Evolutionary conservation across 2,888 invertebrate species (phyloP).

Genomic region (Toxonevra muliebris): DNA sequence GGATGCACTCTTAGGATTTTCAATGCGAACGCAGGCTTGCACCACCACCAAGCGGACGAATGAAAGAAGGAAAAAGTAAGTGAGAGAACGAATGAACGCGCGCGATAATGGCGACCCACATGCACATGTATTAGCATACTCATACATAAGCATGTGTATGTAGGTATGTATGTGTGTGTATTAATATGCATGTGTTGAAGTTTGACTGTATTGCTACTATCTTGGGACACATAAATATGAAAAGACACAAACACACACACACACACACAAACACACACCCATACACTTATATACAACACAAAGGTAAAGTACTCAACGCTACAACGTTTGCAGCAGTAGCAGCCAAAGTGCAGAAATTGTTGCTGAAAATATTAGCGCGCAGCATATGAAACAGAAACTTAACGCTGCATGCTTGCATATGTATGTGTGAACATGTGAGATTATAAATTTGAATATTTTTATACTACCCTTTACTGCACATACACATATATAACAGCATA

Average conservation of each 20-base stretch:
- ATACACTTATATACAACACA: conserved; percentile 5
- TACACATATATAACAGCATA: background rate
- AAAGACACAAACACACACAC: background rate
- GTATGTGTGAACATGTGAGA: background rate
- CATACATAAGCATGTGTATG: too few relatives aligned
- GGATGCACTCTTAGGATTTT: too few relatives aligned
- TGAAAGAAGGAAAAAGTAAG: too few relatives aligned
- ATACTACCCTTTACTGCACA: background rate
- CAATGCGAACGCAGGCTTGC: too few relatives aligned
- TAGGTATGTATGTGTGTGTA: background rate
- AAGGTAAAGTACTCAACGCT: background rate
- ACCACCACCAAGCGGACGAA: too few relatives aligned
- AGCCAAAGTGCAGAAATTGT: background rate
- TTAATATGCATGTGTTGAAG: background rate
- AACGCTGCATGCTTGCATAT: background rate
- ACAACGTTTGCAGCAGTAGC: background rate
- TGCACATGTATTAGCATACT: too few relatives aligned
- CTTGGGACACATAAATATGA: conserved; percentile 3
- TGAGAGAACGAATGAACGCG: too few relatives aligned
- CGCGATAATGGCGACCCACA: too few relatives aligned
- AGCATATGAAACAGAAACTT: background rate
- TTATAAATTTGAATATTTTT: conserved; percentile 4
- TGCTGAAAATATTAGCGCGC: too few relatives aligned
- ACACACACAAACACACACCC: background rate
- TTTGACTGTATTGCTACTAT: background rate